Evolutionary conservation across 2,113 vertebrate genomes (phyloP).

Genomic region (Columbina picui): DNA sequence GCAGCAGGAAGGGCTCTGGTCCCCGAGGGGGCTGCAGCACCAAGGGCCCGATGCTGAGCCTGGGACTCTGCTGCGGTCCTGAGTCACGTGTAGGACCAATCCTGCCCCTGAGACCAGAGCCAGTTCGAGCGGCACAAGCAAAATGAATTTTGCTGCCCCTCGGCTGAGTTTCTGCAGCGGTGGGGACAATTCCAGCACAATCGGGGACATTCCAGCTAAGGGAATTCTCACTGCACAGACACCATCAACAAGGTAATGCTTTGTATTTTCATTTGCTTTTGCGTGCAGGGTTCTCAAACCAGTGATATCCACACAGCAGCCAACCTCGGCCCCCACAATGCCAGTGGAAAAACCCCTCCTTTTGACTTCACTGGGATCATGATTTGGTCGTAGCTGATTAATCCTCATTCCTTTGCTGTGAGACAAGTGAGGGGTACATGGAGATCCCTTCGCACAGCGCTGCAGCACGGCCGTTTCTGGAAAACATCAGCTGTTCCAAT

Average conservation of each 20-base stretch:
- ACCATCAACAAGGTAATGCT: background rate
- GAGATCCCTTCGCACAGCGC: background rate
- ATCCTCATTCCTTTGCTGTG: conserved; percentile 43
- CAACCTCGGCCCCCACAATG: background rate
- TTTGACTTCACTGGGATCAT: background rate
- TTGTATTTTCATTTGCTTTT: background rate
- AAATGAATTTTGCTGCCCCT: background rate
- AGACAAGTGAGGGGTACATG: background rate
- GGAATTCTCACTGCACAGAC: background rate
- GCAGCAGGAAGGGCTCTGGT: background rate
- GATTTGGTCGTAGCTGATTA: background rate
- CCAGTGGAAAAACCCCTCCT: background rate
- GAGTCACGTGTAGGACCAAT: background rate
- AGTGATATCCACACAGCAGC: background rate
- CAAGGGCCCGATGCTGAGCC: background rate
- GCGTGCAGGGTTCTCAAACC: background rate
- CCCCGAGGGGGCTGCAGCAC: background rate
- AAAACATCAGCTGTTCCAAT: conserved; percentile 36
- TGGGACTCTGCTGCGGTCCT: background rate
- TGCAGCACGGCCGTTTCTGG: background rate
- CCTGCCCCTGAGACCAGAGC: background rate
- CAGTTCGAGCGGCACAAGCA: background rate
- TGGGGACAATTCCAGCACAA: background rate
- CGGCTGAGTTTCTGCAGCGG: background rate
- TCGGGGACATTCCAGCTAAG: background rate